Percentiles rank a stretch among this genome's conserved stretches.
Conservation (phyloP, 2,113 vertebrate genomes). For the Anser brachyrhynchus region DNA sequence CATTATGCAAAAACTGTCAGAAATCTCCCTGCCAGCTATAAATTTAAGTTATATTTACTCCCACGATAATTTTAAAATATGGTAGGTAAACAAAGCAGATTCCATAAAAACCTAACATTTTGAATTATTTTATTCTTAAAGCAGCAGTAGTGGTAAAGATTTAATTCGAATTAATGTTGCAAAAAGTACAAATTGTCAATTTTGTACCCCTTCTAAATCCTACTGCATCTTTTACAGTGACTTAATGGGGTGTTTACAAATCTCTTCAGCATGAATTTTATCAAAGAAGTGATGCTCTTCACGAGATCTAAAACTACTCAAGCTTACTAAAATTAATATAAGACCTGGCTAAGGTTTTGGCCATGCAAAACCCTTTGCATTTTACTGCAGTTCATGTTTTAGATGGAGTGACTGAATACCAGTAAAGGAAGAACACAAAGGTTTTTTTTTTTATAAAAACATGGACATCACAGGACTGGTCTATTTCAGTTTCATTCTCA, state of each 20-base stretch:
- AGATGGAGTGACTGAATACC: background rate
- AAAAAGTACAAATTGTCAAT: background rate
- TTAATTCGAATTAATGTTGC: conserved; percentile 36
- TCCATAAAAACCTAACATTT: background rate
- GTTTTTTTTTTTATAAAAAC: background rate
- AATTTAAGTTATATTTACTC: background rate
- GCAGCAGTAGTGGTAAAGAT: background rate
- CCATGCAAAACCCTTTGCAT: background rate
- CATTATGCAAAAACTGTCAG: background rate
- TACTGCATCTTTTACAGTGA: conserved; percentile 12
- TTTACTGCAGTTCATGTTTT: background rate
- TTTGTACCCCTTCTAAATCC: background rate
- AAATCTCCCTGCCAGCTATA: background rate
- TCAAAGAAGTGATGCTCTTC: background rate
- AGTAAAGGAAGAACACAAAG: background rate
- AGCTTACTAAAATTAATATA: background rate
- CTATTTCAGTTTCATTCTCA: background rate
- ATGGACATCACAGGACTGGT: background rate
- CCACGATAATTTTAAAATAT: background rate
- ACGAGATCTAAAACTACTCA: background rate
- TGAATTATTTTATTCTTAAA: background rate
- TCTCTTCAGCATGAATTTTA: background rate
- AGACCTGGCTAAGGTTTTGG: background rate
- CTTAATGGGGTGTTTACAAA: background rate
- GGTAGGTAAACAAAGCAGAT: background rate